A percentile compares a stretch with the other conserved stretches of the same genome.
These are phyloP conservation scores for Macropis europaea DNA, from an alignment of 2,888 invertebrate genomes.

Conservation along the genomic window DNA sequence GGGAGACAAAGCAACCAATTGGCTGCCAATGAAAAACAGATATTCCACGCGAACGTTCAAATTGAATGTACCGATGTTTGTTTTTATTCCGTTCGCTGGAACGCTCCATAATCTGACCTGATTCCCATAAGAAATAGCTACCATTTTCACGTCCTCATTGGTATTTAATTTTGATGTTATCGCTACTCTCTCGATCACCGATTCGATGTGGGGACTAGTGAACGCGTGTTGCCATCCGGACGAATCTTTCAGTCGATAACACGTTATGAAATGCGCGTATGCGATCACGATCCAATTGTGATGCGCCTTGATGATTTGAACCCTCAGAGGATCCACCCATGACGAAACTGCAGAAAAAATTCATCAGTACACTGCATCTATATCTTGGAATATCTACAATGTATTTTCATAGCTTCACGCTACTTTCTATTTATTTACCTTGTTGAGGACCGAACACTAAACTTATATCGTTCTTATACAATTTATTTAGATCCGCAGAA, in stretches of 20 bases:
- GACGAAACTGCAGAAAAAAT: conserved; percentile 81
- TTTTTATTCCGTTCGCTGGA: conserved; percentile 87
- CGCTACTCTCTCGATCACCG: conserved; percentile 94
- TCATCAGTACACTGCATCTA: no score
- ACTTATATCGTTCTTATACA: conserved; percentile 86
- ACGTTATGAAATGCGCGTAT: conserved; percentile 96
- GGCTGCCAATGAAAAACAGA: conserved; percentile 98
- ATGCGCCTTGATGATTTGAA: conserved; percentile 96
- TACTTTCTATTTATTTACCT: conserved; percentile 67
- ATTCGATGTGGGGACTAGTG: conserved; percentile 95
- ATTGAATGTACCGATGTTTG: conserved; percentile 92
- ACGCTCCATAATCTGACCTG: conserved; percentile 90
- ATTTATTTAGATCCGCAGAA: conserved; percentile 88
- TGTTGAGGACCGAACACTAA: conserved; percentile 85
- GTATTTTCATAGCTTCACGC: no score
- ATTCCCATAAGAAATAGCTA: conserved; percentile 89
- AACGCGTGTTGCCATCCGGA: conserved; percentile 98
- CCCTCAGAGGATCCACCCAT: conserved; percentile 92
- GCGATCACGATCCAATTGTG: conserved; percentile 99
- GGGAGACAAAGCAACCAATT: conserved; percentile 96
- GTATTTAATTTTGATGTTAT: conserved; percentile 87
- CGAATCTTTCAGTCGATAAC: conserved; percentile 96
- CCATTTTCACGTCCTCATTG: conserved; percentile 86
- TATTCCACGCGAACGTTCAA: conserved; percentile 96
- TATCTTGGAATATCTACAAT: no score